Evolutionary conservation across 2,888 invertebrate genomes (phyloP).

Genomic region (Amaurobius ferox): DNA sequence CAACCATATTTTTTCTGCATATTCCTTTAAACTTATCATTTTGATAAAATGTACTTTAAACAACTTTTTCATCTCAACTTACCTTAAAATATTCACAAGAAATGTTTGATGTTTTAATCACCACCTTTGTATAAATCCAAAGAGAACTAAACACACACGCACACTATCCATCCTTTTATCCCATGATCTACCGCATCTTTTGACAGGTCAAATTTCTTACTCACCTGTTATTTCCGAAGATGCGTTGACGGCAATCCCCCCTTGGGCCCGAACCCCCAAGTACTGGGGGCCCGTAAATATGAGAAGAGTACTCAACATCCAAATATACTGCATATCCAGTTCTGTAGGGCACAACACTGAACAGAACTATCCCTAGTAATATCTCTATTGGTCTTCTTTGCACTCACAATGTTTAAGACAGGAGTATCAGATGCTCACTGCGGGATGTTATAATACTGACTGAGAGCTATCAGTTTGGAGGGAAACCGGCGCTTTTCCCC

Average conservation of each 20-base stretch:
- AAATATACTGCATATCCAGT: neutral
- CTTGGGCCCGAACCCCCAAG: neutral
- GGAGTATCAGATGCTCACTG: neutral
- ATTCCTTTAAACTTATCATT: too few relatives aligned
- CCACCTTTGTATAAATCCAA: too few relatives aligned
- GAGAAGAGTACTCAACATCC: neutral
- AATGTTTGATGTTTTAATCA: too few relatives aligned
- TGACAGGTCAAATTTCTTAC: neutral
- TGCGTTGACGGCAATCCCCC: neutral
- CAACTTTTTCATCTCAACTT: too few relatives aligned
- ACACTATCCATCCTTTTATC: too few relatives aligned
- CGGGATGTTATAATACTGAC: slow-evolving; percentile 14
- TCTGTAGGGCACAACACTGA: neutral
- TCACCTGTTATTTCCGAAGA: slow-evolving; percentile 3
- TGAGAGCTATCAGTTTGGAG: neutral
- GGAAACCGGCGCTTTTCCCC: neutral
- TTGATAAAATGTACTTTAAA: too few relatives aligned
- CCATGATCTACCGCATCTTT: neutral
- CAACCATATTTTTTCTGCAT: too few relatives aligned
- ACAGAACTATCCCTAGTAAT: neutral
- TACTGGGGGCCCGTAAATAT: neutral
- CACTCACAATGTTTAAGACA: slow-evolving; percentile 3
- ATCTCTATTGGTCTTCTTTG: neutral
- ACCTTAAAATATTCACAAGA: too few relatives aligned
- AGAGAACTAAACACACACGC: too few relatives aligned